Evolutionary conservation across 2,888 invertebrate species (phyloP).

Genomic region (Torymus aiolomorphi): DNA sequence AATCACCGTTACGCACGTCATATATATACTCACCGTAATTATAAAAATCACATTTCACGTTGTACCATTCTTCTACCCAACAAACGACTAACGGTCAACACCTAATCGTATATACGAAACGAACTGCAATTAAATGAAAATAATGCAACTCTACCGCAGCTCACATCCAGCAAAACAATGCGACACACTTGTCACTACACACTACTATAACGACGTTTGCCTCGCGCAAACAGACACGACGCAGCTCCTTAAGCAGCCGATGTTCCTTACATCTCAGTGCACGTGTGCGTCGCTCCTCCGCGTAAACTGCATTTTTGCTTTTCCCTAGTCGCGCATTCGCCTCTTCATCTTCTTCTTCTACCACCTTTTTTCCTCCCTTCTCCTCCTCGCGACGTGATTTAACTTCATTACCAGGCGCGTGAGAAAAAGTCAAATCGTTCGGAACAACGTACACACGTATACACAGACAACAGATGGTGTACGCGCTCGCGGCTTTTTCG

Average conservation of each 20-base stretch:
- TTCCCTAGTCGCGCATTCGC: constrained; percentile 6
- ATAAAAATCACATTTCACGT: too few relatives aligned
- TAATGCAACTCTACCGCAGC: neutral
- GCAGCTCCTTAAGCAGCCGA: constrained; percentile 25
- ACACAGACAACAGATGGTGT: constrained; percentile 39
- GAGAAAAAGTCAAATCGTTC: constrained; percentile 43
- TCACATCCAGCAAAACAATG: constrained; percentile 14
- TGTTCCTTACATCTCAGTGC: constrained; percentile 11
- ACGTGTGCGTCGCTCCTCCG: neutral
- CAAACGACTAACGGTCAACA: too few relatives aligned
- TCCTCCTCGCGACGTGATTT: constrained; percentile 3
- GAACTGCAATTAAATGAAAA: too few relatives aligned
- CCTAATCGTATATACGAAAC: too few relatives aligned
- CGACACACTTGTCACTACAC: constrained; percentile 26
- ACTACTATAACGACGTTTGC: constrained; percentile 6
- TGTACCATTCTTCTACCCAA: too few relatives aligned
- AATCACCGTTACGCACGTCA: too few relatives aligned
- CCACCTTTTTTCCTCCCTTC: neutral
- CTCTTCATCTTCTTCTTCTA: constrained; percentile 2
- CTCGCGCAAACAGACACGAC: constrained; percentile 22
- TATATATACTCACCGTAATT: too few relatives aligned
- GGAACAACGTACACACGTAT: too few relatives aligned
- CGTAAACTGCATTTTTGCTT: neutral
- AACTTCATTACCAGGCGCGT: constrained; percentile 34
- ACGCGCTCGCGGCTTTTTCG: neutral